A percentile compares a stretch with the other conserved stretches of the same genome.
phyloP scores from a whole-genome alignment of 1,140 invertebrate species.

The Ladona fulva region DNA sequence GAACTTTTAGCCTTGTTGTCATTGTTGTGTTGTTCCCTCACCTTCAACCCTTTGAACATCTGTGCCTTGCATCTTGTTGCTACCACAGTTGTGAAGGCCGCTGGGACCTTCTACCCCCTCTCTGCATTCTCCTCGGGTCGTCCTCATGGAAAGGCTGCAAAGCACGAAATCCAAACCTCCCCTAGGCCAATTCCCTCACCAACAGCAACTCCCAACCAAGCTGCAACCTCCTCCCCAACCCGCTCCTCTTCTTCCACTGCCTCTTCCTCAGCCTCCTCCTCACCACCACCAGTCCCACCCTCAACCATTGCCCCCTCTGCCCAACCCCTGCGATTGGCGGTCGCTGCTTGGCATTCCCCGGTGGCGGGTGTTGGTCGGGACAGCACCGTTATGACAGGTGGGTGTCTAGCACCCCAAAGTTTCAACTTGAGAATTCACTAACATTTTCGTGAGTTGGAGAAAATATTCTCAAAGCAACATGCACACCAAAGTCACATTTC shows the following conservation, averaged over 20 bases:
- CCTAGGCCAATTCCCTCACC: conserved; percentile 21
- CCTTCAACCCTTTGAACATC: neutral
- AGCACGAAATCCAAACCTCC: conserved; percentile 11
- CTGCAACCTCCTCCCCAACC: neutral
- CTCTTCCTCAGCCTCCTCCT: neutral
- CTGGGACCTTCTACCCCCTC: conserved; percentile 86
- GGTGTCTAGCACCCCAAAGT: neutral
- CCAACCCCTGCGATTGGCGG: neutral
- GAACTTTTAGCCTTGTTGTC: neutral
- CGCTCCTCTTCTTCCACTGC: neutral
- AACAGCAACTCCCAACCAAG: conserved; percentile 21
- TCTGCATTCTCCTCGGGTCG: conserved; percentile 48
- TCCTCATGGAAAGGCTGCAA: conserved; percentile 15
- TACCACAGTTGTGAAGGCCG: conserved; percentile 72
- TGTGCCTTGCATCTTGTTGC: neutral
- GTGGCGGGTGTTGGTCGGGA: neutral
- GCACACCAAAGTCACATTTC: too few relatives aligned
- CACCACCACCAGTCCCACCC: neutral
- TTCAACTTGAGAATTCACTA: too few relatives aligned
- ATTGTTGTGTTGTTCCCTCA: conserved; percentile 11
- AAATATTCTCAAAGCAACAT: too few relatives aligned
- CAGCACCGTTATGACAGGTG: conserved; percentile 2
- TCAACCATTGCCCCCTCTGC: neutral
- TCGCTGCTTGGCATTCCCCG: neutral
- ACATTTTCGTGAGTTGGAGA: too few relatives aligned